Conservation (phyloP, 2,113 vertebrate species). For the Microtus oregoni region DNA sequence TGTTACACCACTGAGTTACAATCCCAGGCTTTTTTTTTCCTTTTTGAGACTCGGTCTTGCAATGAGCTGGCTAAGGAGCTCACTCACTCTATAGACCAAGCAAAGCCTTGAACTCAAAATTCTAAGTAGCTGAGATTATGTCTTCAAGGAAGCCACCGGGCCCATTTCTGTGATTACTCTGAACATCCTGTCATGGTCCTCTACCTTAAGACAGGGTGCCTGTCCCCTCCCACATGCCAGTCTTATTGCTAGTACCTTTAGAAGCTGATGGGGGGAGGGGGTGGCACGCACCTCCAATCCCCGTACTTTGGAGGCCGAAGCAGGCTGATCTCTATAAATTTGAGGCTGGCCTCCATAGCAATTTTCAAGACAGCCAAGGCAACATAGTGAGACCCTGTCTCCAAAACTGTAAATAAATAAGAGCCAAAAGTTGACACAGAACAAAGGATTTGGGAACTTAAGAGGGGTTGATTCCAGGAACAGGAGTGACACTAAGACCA, state of each 20-base stretch:
- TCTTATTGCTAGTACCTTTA: slow-evolving; percentile 2
- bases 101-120: neutral
- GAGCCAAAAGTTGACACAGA: neutral
- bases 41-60: neutral
- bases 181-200: neutral
- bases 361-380: neutral
- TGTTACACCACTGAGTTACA: neutral
- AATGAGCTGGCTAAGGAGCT: neutral
- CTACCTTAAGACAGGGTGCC: no score
- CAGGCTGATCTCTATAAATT: neutral
- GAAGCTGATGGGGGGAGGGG: neutral
- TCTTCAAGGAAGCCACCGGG: neutral
- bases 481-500: neutral
- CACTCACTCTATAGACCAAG: neutral
- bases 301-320: neutral
- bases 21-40: neutral
- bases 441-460: neutral
- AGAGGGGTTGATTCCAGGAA: slow-evolving; percentile 8
- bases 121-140: neutral
- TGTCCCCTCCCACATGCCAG: neutral
- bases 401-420: neutral
- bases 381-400: neutral
- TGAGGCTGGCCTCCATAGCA: neutral
- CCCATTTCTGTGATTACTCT: neutral
- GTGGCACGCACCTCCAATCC: neutral